Evolutionary conservation across 2,888 invertebrate species (phyloP), one percentile per base, ranked within the genome.

Genomic region (Drosophila barbarae): DNA sequence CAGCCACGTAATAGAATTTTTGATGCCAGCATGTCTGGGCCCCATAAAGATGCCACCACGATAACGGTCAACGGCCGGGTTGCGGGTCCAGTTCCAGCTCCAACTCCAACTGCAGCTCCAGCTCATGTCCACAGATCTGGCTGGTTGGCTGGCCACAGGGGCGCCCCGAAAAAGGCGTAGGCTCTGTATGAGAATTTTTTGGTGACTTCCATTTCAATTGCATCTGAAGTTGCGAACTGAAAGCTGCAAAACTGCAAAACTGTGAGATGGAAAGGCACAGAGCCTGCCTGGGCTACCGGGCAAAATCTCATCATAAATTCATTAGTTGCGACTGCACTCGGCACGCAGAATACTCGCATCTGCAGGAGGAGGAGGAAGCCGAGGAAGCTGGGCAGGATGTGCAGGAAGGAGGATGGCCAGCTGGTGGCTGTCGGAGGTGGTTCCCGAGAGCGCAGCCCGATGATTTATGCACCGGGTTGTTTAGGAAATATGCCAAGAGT

Each of bases 1-100:
- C 74, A 81, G 82, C 82, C 76, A 79, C 74, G 84, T 83, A 83
- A 83, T 83, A 84, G 82, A 83, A 83, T 83, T 83, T 84, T 83
- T 84, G 84, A 83, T 83, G 82, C 82, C 82, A 76, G 74, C 77
- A 73, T 82, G 82, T 83, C 82, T 83, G 82, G 72, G 67, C 51
- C 60, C 73, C 84, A 78, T 82, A 83, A 83, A 83, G 81, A 80
- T 80, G 83, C 81, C 83, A 77, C 74, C 74, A 75, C 69, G 81
- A 83, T 81, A 81, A 80, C 81, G 84, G 84, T 83, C 84, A 78
- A 76, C 77, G 77, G 53, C 72, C 74, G 42, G 65, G 65, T 47
- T 49, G 49, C 59, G 58, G 54, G 44, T 56, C 56, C 56, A 36
- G 46, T 41, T 64, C 36, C 49, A 44, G 28, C 26, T 39, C 6